Conservation (phyloP, 2,888 invertebrate species). For the Stenchaetothrips biformis region DNA sequence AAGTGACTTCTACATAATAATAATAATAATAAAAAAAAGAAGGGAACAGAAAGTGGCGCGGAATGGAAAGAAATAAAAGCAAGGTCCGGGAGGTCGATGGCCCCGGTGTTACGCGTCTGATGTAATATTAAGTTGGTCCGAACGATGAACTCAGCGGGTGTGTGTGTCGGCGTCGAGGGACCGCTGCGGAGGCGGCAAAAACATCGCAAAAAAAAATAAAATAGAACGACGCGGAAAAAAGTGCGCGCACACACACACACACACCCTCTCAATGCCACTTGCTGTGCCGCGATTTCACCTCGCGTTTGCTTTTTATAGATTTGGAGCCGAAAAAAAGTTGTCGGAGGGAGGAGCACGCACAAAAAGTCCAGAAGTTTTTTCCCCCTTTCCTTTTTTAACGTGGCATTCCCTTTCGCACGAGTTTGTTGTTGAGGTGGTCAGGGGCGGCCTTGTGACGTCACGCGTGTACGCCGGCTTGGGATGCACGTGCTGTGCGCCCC, state of each 20-base stretch:
- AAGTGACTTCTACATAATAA: no score
- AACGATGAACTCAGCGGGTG: neutral
- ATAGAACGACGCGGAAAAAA: neutral
- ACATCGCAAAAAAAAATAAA: neutral
- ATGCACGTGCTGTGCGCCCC: no score
- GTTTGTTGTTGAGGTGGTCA: neutral
- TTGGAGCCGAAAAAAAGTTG: neutral
- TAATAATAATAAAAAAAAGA: no score
- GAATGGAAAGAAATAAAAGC: no score
- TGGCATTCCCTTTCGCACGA: neutral
- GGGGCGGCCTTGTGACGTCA: neutral
- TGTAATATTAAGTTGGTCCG: neutral
- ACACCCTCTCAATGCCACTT: constrained; percentile 1
- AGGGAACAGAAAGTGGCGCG: no score
- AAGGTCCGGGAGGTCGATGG: no score
- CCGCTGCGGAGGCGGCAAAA: neutral
- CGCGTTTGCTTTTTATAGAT: constrained; percentile 10
- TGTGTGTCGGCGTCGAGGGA: neutral
- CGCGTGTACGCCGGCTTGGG: neutral
- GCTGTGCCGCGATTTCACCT: constrained; percentile 12
- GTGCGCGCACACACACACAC: neutral
- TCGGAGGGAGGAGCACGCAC: neutral
- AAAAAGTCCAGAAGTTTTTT: neutral
- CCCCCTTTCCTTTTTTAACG: neutral
- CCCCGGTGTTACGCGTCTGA: neutral